Conservation (phyloP, 2,888 invertebrate species). For the Eupeodes latifasciatus region DNA sequence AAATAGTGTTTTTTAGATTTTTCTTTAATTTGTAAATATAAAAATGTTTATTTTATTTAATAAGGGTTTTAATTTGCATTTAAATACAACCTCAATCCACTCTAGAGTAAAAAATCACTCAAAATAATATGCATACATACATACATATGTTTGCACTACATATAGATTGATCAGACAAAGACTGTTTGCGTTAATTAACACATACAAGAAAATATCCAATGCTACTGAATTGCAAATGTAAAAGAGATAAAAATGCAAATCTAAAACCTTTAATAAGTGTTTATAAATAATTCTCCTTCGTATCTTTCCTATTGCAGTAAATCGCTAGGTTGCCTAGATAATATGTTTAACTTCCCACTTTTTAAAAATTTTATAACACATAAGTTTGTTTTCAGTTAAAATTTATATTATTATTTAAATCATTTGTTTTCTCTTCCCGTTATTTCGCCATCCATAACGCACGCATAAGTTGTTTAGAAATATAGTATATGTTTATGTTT, state of each 20-base stretch:
- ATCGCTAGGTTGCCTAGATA: conserved; percentile 58
- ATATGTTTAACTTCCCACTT: conserved; percentile 32
- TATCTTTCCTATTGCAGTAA: conserved; percentile 74
- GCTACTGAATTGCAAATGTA: conserved; percentile 39
- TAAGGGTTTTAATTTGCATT: conserved; percentile 24
- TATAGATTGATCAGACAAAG: too few species aligned
- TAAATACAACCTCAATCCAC: background rate
- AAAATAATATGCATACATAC: too few species aligned
- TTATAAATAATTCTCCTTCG: conserved; percentile 48
- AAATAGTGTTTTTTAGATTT: conserved; percentile 34
- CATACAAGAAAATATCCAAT: background rate
- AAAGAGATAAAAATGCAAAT: conserved; percentile 50
- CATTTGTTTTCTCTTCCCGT: conserved; percentile 2
- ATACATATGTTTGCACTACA: too few species aligned
- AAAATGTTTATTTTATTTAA: conserved; percentile 4
- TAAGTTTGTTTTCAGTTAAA: conserved; percentile 32
- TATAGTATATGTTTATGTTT: conserved; percentile 4
- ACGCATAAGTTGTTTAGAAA: conserved; percentile 51
- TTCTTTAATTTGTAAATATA: conserved; percentile 14
- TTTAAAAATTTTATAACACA: conserved; percentile 20
- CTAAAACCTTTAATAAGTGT: conserved; percentile 34
- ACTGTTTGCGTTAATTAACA: background rate
- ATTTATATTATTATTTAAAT: conserved; percentile 47
- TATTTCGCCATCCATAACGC: conserved; percentile 61
- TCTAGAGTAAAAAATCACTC: too few species aligned